Evolutionary conservation across 1,140 invertebrate genomes (phyloP), one percentile per base, ranked within the genome.

Genomic region (Homalodisca vitripennis): DNA sequence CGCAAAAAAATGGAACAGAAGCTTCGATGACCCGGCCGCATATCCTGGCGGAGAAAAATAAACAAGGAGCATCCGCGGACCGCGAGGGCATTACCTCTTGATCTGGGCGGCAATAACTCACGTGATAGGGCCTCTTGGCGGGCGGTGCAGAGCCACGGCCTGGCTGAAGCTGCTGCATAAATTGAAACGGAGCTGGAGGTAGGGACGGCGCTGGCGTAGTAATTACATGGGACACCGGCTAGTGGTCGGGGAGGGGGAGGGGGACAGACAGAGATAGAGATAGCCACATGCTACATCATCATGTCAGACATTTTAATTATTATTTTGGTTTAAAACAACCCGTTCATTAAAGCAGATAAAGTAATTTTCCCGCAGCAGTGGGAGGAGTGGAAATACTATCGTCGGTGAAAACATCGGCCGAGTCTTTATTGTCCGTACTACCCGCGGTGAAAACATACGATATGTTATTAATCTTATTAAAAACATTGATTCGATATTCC

Each of bases 301-400:
- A 1, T n/a, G 60, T 2, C 60, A 29, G 60, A 63, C 60, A 63
- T 63, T 63, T 63, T 63, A 63, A 63, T 63, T 63, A 63, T 63
- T 63, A 63, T 63, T 63, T 63, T 32, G 60, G 60, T 63, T 63
- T 29, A 63, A 63, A 63, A 63, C 60, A 63, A 63, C 60, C 60
- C 60, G 60, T 63, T 63, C 60, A 63, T 63, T 63, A 63, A 51
- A 32, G 13, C 29, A n/a, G 60, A 63, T 63, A 63, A 63, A 63
- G 60, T 63, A 63, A 63, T 63, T 63, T 60, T 31, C 60, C 30
- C 29, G 27, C 31, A 63, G 27, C 60, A 13, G 27, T 30, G 30
- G 17, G 55, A 60, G 26, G n/a, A 6, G 29, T n/a, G 2, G 1
- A n/a, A n/a, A 31, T 63, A 63, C 30, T 63, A 31, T 10, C 60